A percentile compares a stretch with the other conserved stretches of the same genome.
phyloP scores from a whole-genome alignment of 2,113 vertebrate species.

The Oreochromis spilurus region DNA sequence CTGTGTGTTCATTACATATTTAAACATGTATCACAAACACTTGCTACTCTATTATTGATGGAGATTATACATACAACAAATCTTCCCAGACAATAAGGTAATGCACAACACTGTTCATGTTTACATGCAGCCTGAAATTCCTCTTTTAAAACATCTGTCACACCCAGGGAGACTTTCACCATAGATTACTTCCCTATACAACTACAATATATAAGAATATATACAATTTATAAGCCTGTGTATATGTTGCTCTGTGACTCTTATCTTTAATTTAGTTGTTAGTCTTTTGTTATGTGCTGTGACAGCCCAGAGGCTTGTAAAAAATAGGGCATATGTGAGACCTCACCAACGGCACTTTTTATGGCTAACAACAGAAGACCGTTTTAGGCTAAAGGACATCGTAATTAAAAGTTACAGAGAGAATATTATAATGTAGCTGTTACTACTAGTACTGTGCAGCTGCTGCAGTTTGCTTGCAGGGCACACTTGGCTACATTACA shows the following conservation, averaged over 20 bases:
- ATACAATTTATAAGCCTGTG: no score
- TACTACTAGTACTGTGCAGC: accelerated
- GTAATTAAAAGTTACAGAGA: not conserved
- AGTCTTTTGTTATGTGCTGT: no score
- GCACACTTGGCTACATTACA: not conserved
- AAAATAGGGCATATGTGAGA: no score
- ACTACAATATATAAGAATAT: no score
- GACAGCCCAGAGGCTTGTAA: no score
- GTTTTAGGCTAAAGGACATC: no score
- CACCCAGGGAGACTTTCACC: no score
- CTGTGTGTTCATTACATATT: not conserved
- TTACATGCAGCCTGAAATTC: not conserved
- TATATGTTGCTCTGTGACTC: no score
- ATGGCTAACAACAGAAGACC: no score
- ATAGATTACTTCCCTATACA: no score
- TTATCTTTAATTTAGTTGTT: no score
- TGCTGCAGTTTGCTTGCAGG: not conserved
- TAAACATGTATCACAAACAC: not conserved
- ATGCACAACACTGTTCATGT: not conserved
- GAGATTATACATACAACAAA: not conserved
- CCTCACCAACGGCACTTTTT: no score
- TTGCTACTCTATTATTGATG: not conserved
- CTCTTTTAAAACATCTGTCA: not conserved
- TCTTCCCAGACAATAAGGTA: not conserved
- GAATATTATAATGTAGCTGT: not conserved